Evolutionary conservation across 2,113 vertebrate genomes (phyloP), one percentile per base, ranked within the genome.

Genomic region (Odocoileus hemionus): DNA sequence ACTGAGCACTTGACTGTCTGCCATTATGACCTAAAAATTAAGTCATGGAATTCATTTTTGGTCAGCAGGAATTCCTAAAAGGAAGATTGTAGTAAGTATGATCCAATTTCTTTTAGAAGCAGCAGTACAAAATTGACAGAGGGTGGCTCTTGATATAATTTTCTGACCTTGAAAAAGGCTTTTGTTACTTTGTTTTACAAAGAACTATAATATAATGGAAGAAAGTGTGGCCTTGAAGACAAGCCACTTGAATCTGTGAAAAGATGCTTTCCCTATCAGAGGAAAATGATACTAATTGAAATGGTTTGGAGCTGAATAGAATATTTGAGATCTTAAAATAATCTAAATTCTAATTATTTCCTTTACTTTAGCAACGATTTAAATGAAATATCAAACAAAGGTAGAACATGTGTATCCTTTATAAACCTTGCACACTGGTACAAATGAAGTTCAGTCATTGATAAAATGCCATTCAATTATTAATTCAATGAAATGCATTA

Each of bases 61-160:
- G 28, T 82, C 78, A 95, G 23, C 45, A 89, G 52, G 47, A 86
- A 95, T 91, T 93, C 70, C 85, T 76, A 54, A 96, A 95, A 91
- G 30, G 43, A 95, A n/a, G 23, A 95, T 80, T 97, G 23, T 58
- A 58, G 15, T 58, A 88, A 50, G 33, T 91, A 76, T 13, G 12
- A 82, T 64, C 1, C 2, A 76, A 92, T 96, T 97, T 96, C 50
- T 89, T 94, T 96, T 55, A 91, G 57, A 33, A 96, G 47, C 7
- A 82, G 78, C 67, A 88, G 54, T 93, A 54, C 52, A 89, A 95
- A 96, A 89, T 83, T 92, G 67, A 87, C 50, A 84, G 74, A 86
- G 33, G 28, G 54, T 92, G 26, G 60, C 61, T 94, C 89, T 96
- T 82, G 52, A 92, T 96, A 86, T 84, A 96, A 97, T 98, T 83